These are phyloP conservation scores for Cettia cetti DNA, from an alignment of 2,113 vertebrate species.

Conservation along the genomic window DNA sequence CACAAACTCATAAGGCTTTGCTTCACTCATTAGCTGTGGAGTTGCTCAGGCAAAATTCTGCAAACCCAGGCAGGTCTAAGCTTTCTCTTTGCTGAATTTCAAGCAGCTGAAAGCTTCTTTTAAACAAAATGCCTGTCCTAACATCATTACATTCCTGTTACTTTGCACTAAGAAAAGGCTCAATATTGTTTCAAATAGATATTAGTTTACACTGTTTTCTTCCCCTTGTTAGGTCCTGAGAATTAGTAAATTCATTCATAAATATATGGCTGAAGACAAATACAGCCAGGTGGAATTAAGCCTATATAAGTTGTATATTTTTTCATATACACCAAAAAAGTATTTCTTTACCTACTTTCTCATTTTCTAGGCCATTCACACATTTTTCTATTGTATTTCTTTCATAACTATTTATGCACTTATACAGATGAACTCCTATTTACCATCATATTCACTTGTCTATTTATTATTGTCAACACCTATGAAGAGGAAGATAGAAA, in stretches of 20 bases:
- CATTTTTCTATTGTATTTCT: not conserved
- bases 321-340: not conserved
- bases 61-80: conserved; percentile 65
- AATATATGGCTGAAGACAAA: not conserved
- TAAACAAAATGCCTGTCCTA: conserved; percentile 53
- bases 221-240: not conserved
- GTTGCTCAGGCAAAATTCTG: conserved; percentile 45
- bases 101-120: conserved; percentile 54
- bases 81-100: conserved; percentile 44
- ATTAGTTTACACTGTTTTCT: not conserved
- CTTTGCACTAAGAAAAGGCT: not conserved
- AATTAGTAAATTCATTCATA: not conserved
- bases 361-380: not conserved
- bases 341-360: not conserved
- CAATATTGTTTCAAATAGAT: not conserved
- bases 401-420: not conserved
- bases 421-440: not conserved
- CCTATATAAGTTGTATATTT: not conserved
- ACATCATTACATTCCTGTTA: conserved; percentile 14
- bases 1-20: conserved; percentile 17
- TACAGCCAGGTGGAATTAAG: not conserved
- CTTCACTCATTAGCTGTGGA: conserved; percentile 44
- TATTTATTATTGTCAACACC: not conserved
- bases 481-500: not conserved
- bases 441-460: not conserved